Evolutionary conservation across 2,888 invertebrate species (phyloP).

Genomic region (Rhagium mordax): DNA sequence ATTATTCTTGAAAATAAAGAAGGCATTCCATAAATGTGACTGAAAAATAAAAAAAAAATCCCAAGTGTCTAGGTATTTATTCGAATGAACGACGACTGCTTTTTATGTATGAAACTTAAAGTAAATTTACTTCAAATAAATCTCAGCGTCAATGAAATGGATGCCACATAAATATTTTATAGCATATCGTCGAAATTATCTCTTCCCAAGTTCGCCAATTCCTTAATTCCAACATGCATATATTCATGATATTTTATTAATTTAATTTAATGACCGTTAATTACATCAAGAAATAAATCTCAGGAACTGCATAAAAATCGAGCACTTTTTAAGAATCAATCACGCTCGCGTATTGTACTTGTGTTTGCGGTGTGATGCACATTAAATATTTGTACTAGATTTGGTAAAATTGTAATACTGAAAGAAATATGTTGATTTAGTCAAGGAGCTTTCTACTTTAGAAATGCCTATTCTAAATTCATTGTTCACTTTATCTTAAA

Average conservation of each 20-base stretch:
- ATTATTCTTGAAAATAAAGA: slow-evolving; percentile 64
- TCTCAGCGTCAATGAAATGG: slow-evolving; percentile 65
- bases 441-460: neutral
- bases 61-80: slow-evolving; percentile 65
- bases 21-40: slow-evolving; percentile 62
- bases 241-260: slow-evolving; percentile 1
- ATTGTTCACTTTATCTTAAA: neutral
- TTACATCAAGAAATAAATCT: neutral
- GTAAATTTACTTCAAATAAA: slow-evolving; percentile 64
- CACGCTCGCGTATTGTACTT: too few species aligned
- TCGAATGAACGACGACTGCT: slow-evolving; percentile 64
- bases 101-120: slow-evolving; percentile 63
- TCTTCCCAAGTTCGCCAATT: neutral
- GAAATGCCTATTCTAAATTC: neutral
- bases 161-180: slow-evolving; percentile 66
- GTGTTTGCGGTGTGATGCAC: too few species aligned
- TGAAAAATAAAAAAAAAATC: slow-evolving; percentile 63
- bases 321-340: too few species aligned
- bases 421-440: neutral
- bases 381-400: too few species aligned
- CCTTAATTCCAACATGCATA: neutral
- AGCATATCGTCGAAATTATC: slow-evolving; percentile 35
- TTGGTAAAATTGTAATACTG: too few species aligned
- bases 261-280: neutral
- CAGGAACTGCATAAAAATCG: neutral